phyloP scores from a whole-genome alignment of 2,888 invertebrate genomes.

The Diaperis boleti region DNA sequence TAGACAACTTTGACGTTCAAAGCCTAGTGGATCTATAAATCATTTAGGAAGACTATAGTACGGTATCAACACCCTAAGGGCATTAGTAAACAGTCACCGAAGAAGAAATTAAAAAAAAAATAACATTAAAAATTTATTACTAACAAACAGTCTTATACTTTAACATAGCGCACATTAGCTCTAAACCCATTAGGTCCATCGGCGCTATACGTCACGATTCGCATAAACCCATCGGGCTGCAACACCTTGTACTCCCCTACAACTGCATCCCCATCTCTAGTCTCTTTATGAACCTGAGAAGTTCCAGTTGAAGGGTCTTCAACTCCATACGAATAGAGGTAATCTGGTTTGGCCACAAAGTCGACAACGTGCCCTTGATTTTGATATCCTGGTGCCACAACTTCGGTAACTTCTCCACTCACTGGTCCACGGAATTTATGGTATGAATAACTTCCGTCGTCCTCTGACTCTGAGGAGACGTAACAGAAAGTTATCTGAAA shows the following conservation, averaged over 20 bases:
- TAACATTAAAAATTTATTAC: too few species aligned
- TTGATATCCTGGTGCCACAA: slow-evolving; percentile 69
- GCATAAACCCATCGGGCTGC: slow-evolving; percentile 80
- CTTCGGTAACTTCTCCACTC: slow-evolving; percentile 73
- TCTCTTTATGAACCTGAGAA: slow-evolving; percentile 79
- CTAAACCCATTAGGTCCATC: slow-evolving; percentile 82
- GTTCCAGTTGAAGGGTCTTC: slow-evolving; percentile 81
- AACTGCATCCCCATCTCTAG: slow-evolving; percentile 79
- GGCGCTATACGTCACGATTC: slow-evolving; percentile 80
- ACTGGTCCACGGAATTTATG: slow-evolving; percentile 82
- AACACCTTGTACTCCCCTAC: slow-evolving; percentile 79
- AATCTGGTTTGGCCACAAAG: slow-evolving; percentile 81
- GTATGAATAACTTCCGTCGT: slow-evolving; percentile 75
- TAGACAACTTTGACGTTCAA: too few species aligned
- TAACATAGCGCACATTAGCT: slow-evolving; percentile 65
- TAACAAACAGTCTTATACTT: slow-evolving; percentile 12
- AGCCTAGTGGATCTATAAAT: background rate
- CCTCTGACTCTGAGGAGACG: slow-evolving; percentile 33
- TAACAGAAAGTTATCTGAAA: background rate
- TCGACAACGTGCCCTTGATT: slow-evolving; percentile 72
- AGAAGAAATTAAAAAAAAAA: too few species aligned
- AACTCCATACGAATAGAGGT: slow-evolving; percentile 81
- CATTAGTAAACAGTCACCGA: too few species aligned
- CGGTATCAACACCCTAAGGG: too few species aligned
- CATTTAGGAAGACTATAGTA: background rate